phyloP scores from a whole-genome alignment of 2,888 invertebrate genomes.

The Callimorpha dominula region DNA sequence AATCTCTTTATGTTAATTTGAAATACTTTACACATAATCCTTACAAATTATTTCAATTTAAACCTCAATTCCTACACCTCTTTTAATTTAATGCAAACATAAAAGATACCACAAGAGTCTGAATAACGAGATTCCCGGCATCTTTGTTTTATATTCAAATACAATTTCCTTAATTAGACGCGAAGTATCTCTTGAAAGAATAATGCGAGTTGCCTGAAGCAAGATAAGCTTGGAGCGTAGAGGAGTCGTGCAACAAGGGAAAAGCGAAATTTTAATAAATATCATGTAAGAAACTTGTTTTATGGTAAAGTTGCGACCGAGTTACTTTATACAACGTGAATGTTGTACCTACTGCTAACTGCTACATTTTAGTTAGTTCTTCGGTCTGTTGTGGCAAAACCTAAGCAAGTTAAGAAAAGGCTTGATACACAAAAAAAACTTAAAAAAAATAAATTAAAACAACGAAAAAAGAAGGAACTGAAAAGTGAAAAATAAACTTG shows the following conservation, averaged over 20 bases:
- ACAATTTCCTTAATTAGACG: conserved; percentile 77
- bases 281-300: conserved; percentile 51
- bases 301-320: conserved; percentile 37
- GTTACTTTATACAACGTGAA: conserved; percentile 20
- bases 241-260: conserved; percentile 44
- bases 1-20: conserved; percentile 8
- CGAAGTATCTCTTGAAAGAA: conserved; percentile 71
- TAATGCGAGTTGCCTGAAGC: conserved; percentile 65
- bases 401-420: neutral
- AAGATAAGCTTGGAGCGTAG: conserved; percentile 50
- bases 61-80: conserved; percentile 33
- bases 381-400: conserved; percentile 11
- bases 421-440: neutral
- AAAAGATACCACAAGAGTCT: conserved; percentile 60
- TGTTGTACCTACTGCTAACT: conserved; percentile 12
- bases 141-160: conserved; percentile 73
- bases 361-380: neutral
- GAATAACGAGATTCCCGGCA: conserved; percentile 61
- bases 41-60: conserved; percentile 28
- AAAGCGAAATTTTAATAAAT: conserved; percentile 56
- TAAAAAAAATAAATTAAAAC: too few species aligned
- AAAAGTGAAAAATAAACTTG: too few species aligned
- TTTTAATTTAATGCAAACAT: conserved; percentile 57
- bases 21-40: conserved; percentile 20
- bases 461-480: too few species aligned